phyloP scores from a whole-genome alignment of 2,888 invertebrate genomes.

The Tribolium freemani region DNA sequence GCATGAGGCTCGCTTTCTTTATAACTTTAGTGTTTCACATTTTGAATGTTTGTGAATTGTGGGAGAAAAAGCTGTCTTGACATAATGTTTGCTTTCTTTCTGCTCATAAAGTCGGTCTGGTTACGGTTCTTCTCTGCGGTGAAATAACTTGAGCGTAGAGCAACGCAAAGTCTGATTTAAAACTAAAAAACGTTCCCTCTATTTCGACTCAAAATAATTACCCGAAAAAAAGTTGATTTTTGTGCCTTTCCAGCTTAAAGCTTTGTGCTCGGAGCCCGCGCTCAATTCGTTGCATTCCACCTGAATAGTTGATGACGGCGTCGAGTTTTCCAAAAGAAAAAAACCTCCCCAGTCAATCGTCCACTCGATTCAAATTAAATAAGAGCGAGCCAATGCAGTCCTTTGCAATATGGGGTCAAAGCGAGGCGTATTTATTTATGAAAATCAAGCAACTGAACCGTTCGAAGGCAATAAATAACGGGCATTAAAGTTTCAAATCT shows the following conservation, averaged over 20 bases:
- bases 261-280: conserved; percentile 16
- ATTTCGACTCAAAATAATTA: too few species aligned
- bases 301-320: conserved; percentile 20
- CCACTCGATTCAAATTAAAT: neutral
- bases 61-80: neutral
- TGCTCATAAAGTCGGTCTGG: neutral
- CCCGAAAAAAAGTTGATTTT: neutral
- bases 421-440: too few species aligned
- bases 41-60: neutral
- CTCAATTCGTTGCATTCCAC: conserved; percentile 22
- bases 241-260: neutral
- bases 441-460: neutral
- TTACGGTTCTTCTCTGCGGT: neutral
- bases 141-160: neutral
- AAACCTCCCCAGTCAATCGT: conserved; percentile 8
- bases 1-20: too few species aligned
- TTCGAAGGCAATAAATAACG: conserved; percentile 22
- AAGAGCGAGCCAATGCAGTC: neutral
- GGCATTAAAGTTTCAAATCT: conserved; percentile 38
- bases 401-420: neutral
- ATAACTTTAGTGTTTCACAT: neutral
- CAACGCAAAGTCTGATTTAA: neutral
- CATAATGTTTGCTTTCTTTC: neutral
- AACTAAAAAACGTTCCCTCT: neutral
- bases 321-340: conserved; percentile 12